Conservation (phyloP, 1,140 invertebrate genomes). For the Archegozetes longisetosus region DNA sequence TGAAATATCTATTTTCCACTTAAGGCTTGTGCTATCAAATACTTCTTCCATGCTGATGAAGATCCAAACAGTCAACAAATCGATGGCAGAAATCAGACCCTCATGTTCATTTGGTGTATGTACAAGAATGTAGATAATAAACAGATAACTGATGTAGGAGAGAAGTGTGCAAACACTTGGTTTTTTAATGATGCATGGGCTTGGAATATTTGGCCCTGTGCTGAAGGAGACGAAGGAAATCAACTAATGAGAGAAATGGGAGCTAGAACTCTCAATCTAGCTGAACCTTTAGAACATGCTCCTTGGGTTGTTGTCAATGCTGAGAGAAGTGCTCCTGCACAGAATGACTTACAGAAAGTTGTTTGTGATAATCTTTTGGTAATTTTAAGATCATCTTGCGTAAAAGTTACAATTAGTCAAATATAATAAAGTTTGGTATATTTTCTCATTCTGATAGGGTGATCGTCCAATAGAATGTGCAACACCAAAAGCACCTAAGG, state of each 20-base stretch:
- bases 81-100: conserved; percentile 17
- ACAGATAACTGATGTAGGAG: neutral
- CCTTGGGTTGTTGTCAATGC: conserved; percentile 15
- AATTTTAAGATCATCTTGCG: too few relatives aligned
- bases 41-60: conserved; percentile 8
- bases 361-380: conserved; percentile 6
- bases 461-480: conserved; percentile 4
- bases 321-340: neutral
- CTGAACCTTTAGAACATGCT: conserved; percentile 6
- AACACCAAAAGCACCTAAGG: neutral
- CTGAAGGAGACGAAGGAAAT: neutral
- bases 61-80: neutral
- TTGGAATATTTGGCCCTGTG: conserved; percentile 10
- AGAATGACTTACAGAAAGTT: conserved; percentile 4
- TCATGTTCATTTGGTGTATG: conserved; percentile 12
- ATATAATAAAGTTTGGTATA: too few relatives aligned
- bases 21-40: conserved; percentile 7
- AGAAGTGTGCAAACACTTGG: conserved; percentile 12
- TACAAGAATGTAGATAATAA: conserved; percentile 13
- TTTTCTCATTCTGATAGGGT: too few relatives aligned
- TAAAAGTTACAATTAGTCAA: too few relatives aligned
- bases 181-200: neutral
- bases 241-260: conserved; percentile 5
- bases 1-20: neutral
- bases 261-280: neutral